Base-by-base conservation (phyloP, 1,140 invertebrate genomes). In the Drosophila grimshawi region DNA sequence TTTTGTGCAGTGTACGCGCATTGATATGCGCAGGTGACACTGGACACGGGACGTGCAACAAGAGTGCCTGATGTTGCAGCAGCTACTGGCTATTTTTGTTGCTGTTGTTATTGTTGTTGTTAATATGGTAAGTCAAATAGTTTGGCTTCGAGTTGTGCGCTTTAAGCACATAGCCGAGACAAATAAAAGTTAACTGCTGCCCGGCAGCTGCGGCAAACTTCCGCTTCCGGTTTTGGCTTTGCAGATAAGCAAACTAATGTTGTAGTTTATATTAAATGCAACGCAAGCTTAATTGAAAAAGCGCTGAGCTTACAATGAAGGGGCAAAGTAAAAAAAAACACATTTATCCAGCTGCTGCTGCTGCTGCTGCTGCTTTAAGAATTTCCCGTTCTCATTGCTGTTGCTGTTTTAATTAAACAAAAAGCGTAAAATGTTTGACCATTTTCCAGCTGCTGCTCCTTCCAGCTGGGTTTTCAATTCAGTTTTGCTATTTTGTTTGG, bases 321-420 rank as follows among this genome's bases (percentile, higher is more conserved):
- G 19, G 19, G 8, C 7, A 7, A 29, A 55, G 11, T 29, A 35
- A 19, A 19, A 52, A 33, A 3, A 52, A 43, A 61, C 5, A 53
- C 29, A 37, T 29, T 41, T n/a, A 29, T 45, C 6, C 6, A 27
- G 41, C 27, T n/a, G 45, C 6, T 7, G 32, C 39, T n/a, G 45
- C 6, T 7, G 32, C 39, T 59, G 33, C 27, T 49, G 41, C 27
- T 55, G 57, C 51, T 62, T 48, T 53, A 65, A 76, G 76, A 11
- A 51, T 52, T 53, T 32, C 6, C 5, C 7, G 11, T 45, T 10
- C 5, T 7, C 29, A 37, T 56, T 68, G 80, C 80, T 88, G 73
- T 80, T 88, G 85, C 85, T 76, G 89, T 89, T 89, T 89, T 88
- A 88, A 89, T 88, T 88, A 86, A 88, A 88, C 83, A 83, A 88